These are phyloP conservation scores for Erpetoichthys calabaricus DNA, from an alignment of 2,797 vertebrate species.

Conservation along the genomic window DNA sequence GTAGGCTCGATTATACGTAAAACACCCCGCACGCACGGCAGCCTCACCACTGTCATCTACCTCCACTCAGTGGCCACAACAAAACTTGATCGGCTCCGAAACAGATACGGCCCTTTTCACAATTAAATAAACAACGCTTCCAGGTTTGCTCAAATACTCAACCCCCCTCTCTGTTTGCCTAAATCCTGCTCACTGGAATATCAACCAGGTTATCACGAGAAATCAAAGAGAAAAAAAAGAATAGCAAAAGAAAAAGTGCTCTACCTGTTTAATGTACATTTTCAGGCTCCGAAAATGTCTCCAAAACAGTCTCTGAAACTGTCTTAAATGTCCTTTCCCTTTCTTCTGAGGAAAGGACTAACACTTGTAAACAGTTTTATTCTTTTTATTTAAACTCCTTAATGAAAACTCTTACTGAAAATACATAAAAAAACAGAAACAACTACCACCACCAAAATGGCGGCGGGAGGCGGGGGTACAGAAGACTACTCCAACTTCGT, in stretches of 20 bases:
- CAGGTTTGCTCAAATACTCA: no score
- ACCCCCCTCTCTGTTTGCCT: no score
- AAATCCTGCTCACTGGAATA: no score
- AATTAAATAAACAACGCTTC: no score
- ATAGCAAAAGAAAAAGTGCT: slow-evolving; percentile 10
- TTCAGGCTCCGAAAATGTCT: slow-evolving; percentile 18
- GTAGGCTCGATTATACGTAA: no score
- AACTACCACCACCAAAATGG: slow-evolving; percentile 61
- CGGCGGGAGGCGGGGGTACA: slow-evolving; percentile 48
- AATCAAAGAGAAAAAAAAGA: neutral
- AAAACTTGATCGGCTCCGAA: no score
- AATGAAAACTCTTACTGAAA: slow-evolving; percentile 26
- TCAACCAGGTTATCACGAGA: no score
- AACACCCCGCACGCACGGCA: no score
- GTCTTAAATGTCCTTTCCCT: slow-evolving; percentile 26
- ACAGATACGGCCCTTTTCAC: no score
- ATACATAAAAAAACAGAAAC: slow-evolving; percentile 27
- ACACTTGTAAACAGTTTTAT: slow-evolving; percentile 6
- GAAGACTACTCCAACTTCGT: slow-evolving; percentile 25
- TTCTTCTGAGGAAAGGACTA: slow-evolving; percentile 29
- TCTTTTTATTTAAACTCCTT: slow-evolving; percentile 21
- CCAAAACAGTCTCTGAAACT: slow-evolving; percentile 19
- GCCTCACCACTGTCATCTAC: no score
- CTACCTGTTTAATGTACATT: slow-evolving; percentile 73
- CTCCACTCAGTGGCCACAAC: no score